Percentiles rank a stretch among this genome's conserved stretches.
These are phyloP conservation scores for Protobothrops flavoviridis DNA, from an alignment of 2,113 vertebrate genomes.

Conservation along the genomic window DNA sequence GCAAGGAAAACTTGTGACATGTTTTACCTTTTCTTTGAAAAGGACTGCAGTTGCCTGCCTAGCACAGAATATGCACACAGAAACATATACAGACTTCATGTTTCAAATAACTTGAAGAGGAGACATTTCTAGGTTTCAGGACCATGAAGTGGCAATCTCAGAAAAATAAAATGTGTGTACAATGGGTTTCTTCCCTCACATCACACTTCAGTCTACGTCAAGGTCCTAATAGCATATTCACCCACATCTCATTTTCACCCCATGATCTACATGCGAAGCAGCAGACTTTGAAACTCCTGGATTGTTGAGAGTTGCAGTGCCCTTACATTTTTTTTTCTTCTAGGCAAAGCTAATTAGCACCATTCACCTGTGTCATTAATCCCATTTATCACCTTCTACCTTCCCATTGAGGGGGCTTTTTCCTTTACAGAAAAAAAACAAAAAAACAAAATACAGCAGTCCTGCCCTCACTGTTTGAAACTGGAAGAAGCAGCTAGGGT, in stretches of 20 bases:
- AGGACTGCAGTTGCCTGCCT: neutral
- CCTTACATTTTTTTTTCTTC: neutral
- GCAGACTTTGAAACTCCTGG: neutral
- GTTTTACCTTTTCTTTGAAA: conserved; percentile 2
- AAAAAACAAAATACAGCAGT: neutral
- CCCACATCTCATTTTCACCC: neutral
- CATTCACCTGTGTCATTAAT: neutral
- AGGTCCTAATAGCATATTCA: neutral
- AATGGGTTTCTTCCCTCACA: neutral
- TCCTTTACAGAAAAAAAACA: neutral
- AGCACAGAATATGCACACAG: rapidly evolving
- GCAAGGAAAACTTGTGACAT: conserved; percentile 39
- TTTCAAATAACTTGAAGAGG: neutral
- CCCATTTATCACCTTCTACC: neutral
- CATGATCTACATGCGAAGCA: neutral
- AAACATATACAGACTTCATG: neutral
- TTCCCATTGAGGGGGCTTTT: neutral
- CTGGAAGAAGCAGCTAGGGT: neutral
- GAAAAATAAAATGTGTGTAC: neutral
- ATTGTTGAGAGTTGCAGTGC: neutral
- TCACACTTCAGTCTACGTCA: neutral
- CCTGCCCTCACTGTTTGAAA: neutral
- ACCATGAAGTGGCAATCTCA: neutral
- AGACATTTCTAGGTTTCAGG: neutral
- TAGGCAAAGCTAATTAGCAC: neutral